Conservation (phyloP, 2,797 vertebrate genomes). For the Lagodon rhomboides region DNA sequence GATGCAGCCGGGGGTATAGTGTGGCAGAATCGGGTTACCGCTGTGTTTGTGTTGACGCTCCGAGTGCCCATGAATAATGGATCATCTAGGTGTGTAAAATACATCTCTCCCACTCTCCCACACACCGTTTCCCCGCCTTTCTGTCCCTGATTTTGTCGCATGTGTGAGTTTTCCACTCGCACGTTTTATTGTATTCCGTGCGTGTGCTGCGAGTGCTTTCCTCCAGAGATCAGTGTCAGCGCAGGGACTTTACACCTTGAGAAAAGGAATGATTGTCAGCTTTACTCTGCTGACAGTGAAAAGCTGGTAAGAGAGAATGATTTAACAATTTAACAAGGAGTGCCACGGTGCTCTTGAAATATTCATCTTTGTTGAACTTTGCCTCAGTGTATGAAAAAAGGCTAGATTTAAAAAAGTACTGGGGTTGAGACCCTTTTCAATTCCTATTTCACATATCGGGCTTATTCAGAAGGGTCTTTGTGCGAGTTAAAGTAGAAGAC, state of each 20-base stretch:
- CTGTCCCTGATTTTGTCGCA: slow-evolving; percentile 22
- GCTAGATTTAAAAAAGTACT: slow-evolving; percentile 23
- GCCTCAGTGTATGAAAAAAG: slow-evolving; percentile 37
- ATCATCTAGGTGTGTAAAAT: slow-evolving; percentile 71
- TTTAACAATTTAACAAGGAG: slow-evolving; percentile 68
- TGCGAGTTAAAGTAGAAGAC: slow-evolving; percentile 11
- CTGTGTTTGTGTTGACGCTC: slow-evolving; percentile 67
- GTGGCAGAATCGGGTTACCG: slow-evolving; percentile 52
- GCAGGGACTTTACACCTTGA: slow-evolving; percentile 24
- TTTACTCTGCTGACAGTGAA: slow-evolving; percentile 54
- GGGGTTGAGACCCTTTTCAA: slow-evolving; percentile 19
- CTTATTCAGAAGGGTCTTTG: slow-evolving; percentile 20
- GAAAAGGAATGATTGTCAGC: slow-evolving; percentile 34
- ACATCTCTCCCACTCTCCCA: slow-evolving; percentile 42
- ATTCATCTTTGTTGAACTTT: slow-evolving; percentile 65
- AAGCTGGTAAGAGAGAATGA: slow-evolving; percentile 36
- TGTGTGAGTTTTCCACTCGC: slow-evolving; percentile 16
- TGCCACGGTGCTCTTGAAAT: slow-evolving; percentile 55
- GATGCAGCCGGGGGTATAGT: slow-evolving; percentile 45
- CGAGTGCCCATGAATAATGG: slow-evolving; percentile 67
- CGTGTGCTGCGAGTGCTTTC: slow-evolving; percentile 10
- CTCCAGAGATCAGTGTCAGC: slow-evolving; percentile 41
- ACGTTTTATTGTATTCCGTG: background rate
- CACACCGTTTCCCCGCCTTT: slow-evolving; percentile 18
- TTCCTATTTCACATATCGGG: slow-evolving; percentile 23